Percentiles rank a stretch among this genome's conserved stretches.
Evolutionary conservation across 2,888 invertebrate genomes (phyloP).

Genomic region (Zele albiditarsus): DNA sequence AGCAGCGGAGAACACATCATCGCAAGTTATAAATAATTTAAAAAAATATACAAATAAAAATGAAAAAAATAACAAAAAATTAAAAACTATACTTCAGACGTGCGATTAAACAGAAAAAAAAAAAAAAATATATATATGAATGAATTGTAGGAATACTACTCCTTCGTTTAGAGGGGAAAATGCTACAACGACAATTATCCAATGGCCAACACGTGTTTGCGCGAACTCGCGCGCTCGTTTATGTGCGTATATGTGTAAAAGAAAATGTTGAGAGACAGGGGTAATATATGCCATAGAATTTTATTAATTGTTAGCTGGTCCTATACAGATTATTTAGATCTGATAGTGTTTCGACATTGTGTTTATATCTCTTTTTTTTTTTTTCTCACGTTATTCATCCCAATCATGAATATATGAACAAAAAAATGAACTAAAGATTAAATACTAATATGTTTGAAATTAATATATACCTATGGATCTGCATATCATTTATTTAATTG

Average conservation of each 20-base stretch:
- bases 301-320: constrained; percentile 19
- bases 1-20: constrained; percentile 54
- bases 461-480: neutral
- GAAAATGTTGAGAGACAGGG: constrained; percentile 48
- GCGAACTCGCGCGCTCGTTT: constrained; percentile 31
- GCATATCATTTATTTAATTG: constrained; percentile 13
- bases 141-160: constrained; percentile 35
- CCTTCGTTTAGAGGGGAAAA: constrained; percentile 50
- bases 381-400: neutral
- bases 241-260: constrained; percentile 33
- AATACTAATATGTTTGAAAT: neutral
- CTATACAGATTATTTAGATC: neutral
- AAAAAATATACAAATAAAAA: constrained; percentile 27
- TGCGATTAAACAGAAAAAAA: neutral
- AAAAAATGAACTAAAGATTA: neutral
- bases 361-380: neutral
- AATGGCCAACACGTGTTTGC: constrained; percentile 45
- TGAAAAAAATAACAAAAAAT: constrained; percentile 32
- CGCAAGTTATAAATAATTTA: constrained; percentile 42
- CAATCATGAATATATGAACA: neutral
- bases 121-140: neutral
- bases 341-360: neutral
- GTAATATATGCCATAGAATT: constrained; percentile 26
- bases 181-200: constrained; percentile 52
- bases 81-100: constrained; percentile 7